Evolutionary conservation across 2,888 invertebrate genomes (phyloP).

Genomic region (Synanthedon andrenaeformis): DNA sequence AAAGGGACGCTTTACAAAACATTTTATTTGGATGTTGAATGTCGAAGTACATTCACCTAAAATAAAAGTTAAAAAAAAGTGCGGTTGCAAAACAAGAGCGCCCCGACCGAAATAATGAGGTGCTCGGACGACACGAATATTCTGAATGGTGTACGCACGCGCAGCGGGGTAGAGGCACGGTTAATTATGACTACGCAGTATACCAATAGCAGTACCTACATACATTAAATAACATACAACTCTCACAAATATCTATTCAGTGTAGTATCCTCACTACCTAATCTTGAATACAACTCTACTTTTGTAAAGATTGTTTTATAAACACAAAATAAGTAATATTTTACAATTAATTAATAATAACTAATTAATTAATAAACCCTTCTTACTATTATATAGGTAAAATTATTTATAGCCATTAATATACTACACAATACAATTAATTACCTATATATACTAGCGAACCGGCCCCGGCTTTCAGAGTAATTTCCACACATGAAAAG

Average conservation of each 20-base stretch:
- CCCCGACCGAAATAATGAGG: slow-evolving; percentile 58
- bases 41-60: neutral
- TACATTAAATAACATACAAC: neutral
- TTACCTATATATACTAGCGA: no score
- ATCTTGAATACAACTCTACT: no score
- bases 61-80: neutral
- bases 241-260: neutral
- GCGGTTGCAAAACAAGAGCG: slow-evolving; percentile 41
- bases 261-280: neutral
- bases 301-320: no score
- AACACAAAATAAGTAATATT: no score
- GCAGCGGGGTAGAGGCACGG: slow-evolving; percentile 7
- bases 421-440: no score
- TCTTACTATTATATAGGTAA: no score
- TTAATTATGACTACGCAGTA: neutral
- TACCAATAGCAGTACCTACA: no score
- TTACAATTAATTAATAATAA: no score
- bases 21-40: neutral
- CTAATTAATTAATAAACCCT: no score
- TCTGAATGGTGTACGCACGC: slow-evolving; percentile 18
- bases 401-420: no score
- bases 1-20: neutral
- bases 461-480: no score
- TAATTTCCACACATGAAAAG: no score
- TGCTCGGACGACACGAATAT: slow-evolving; percentile 33